A percentile compares a stretch with the other conserved stretches of the same genome.
These are phyloP conservation scores for Oenanthe melanoleuca DNA, from an alignment of 2,113 vertebrate species.

Conservation along the genomic window DNA sequence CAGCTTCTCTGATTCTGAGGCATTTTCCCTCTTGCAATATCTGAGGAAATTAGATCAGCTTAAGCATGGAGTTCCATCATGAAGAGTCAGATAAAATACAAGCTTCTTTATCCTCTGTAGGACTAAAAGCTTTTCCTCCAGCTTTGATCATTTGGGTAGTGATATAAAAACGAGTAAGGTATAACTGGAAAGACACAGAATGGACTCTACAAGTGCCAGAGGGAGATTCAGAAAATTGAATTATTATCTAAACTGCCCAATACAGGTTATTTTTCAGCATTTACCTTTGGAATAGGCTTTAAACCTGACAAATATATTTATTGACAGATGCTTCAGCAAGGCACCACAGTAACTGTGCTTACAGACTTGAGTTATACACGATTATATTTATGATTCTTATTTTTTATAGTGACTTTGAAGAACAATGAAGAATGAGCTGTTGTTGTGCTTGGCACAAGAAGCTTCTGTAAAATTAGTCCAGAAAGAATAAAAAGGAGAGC, in stretches of 20 bases:
- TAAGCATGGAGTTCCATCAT: conserved; percentile 3
- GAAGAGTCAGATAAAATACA: neutral
- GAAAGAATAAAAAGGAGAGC: neutral
- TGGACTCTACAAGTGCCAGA: neutral
- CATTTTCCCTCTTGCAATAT: neutral
- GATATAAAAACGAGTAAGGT: neutral
- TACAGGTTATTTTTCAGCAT: conserved; percentile 13
- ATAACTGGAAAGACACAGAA: neutral
- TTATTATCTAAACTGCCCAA: conserved; percentile 20
- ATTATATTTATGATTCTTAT: neutral
- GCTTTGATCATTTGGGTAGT: conserved; percentile 28
- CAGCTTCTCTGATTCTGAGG: neutral
- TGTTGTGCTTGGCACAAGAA: neutral
- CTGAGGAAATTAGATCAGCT: neutral
- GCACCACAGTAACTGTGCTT: neutral
- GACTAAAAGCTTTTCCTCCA: conserved; percentile 43
- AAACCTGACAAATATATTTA: neutral
- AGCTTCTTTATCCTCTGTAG: conserved; percentile 21
- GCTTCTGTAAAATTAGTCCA: neutral
- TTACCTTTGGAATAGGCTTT: conserved; percentile 6
- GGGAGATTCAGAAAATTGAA: conserved; percentile 23
- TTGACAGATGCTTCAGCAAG: neutral
- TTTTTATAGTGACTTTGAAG: neutral
- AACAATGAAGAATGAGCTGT: conserved; percentile 9
- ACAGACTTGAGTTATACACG: neutral